Base-by-base conservation (phyloP, 2,888 invertebrate species). In the Drosophila longiperda region DNA sequence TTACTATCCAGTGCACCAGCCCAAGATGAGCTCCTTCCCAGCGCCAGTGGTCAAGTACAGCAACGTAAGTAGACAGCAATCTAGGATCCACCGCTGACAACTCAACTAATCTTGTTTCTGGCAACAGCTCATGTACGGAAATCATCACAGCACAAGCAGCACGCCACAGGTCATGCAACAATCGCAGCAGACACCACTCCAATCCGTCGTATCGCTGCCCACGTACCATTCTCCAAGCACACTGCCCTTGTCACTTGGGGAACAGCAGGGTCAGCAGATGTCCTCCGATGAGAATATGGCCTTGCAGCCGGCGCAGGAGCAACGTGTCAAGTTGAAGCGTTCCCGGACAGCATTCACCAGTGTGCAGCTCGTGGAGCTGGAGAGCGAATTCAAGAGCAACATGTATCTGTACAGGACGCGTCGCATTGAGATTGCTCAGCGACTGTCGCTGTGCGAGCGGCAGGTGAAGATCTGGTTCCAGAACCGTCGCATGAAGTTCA, bases 371-470 rank as follows among this genome's bases (percentile, higher is more conserved):
- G 94, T 98, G 92, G 98, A 98, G 93, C 94, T 99, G 87, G 98
- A 99, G 93, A 98, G 98, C 92, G 98, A 99, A 94, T 99, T 99
- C 93, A 98, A 98, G 93, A 98, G 96, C 94, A 98, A 98, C 94
- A 95, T 97, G 92, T 99, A 99, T 94, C 94, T 99, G 91, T 98
- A 98, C 59, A 95, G 99, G 82, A 95, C 98, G 91, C 95, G 98
- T 92, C 95, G 99, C 91, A 98, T 99, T 93, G 98, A 99, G 94
- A 98, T 99, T 91, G 98, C 99, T 12, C 98, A 98, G 93, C 96
- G 97, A 78, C 95, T 99, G 92, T 96, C 97, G 91, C 94, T 99
- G 76, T 97, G 97, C 59, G 97, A 98, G 91, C 94, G 97, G 71
- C 97, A 98, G 93, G 97, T 97, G 82, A 97, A 97, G 93, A 96